These are phyloP conservation scores for Dromaius novaehollandiae DNA, from an alignment of 2,113 vertebrate species.

Conservation along the genomic window DNA sequence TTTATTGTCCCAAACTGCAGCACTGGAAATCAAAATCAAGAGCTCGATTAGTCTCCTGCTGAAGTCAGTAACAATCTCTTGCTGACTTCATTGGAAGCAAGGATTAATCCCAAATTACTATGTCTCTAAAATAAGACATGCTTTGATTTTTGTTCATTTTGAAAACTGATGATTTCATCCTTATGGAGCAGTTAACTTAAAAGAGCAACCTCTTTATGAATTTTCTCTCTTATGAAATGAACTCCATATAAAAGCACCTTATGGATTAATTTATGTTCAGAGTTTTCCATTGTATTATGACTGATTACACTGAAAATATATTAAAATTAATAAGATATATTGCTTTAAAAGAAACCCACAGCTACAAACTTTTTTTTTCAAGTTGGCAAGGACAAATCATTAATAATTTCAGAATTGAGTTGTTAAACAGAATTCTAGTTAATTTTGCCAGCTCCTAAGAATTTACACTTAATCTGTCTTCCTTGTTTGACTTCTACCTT, in stretches of 20 bases:
- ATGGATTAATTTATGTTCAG: conserved; percentile 25
- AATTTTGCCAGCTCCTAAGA: conserved; percentile 58
- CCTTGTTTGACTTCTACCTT: conserved; percentile 48
- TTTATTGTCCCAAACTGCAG: neutral
- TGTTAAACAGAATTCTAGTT: conserved; percentile 56
- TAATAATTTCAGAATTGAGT: conserved; percentile 64
- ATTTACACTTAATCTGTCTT: conserved; percentile 65
- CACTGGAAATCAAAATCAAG: neutral
- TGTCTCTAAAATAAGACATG: neutral
- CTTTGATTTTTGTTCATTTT: conserved; percentile 29
- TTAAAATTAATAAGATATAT: conserved; percentile 46
- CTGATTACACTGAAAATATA: neutral
- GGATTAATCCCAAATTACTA: neutral
- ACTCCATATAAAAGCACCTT: neutral
- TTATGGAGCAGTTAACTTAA: neutral
- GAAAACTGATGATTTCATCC: conserved; percentile 16
- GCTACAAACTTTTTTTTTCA: neutral
- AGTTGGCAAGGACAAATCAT: conserved; percentile 15
- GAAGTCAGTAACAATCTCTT: neutral
- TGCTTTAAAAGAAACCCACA: neutral
- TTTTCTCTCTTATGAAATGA: conserved; percentile 15
- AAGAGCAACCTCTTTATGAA: neutral
- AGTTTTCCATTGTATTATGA: conserved; percentile 51
- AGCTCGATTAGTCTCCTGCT: neutral
- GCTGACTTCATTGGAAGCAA: neutral